phyloP scores from a whole-genome alignment of 2,888 invertebrate genomes.

The Branchipolynoe longqiensis region DNA sequence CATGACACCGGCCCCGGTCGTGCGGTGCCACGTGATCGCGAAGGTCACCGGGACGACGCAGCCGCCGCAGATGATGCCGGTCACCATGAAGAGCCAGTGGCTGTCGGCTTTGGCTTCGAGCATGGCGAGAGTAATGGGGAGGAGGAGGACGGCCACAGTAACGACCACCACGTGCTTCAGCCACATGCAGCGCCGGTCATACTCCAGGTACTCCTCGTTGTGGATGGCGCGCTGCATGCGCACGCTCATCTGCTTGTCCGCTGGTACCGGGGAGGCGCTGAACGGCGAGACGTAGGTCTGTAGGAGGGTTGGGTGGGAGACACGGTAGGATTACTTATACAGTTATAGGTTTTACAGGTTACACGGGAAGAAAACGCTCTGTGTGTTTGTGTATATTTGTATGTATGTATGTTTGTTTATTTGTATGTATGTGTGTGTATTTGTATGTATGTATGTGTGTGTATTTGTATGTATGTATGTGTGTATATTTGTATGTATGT shows the following conservation, averaged over 20 bases:
- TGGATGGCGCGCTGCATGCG: constrained; percentile 54
- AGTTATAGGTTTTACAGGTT: too few relatives aligned
- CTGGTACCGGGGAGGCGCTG: constrained; percentile 21
- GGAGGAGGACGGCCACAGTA: constrained; percentile 59
- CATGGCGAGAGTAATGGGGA: constrained; percentile 63
- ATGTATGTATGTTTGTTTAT: too few relatives aligned
- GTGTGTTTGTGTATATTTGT: too few relatives aligned
- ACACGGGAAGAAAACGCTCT: too few relatives aligned
- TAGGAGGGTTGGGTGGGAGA: too few relatives aligned
- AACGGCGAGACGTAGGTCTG: too few relatives aligned
- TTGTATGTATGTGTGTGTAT: too few relatives aligned
- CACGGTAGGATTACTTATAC: too few relatives aligned
- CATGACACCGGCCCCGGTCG: constrained; percentile 62
- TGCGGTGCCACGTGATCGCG: constrained; percentile 67
- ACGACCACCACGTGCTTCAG: constrained; percentile 66
- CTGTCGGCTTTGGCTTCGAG: constrained; percentile 63
- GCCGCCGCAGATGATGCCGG: constrained; percentile 64
- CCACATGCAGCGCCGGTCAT: constrained; percentile 66
- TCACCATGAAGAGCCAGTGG: constrained; percentile 64
- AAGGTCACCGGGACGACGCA: constrained; percentile 67
- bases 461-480: too few relatives aligned
- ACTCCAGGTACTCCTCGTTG: constrained; percentile 65
- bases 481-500: too few relatives aligned
- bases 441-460: too few relatives aligned
- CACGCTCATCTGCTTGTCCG: constrained; percentile 59